Base-by-base conservation (phyloP, 2,113 vertebrate genomes). In the Nymphicus hollandicus region DNA sequence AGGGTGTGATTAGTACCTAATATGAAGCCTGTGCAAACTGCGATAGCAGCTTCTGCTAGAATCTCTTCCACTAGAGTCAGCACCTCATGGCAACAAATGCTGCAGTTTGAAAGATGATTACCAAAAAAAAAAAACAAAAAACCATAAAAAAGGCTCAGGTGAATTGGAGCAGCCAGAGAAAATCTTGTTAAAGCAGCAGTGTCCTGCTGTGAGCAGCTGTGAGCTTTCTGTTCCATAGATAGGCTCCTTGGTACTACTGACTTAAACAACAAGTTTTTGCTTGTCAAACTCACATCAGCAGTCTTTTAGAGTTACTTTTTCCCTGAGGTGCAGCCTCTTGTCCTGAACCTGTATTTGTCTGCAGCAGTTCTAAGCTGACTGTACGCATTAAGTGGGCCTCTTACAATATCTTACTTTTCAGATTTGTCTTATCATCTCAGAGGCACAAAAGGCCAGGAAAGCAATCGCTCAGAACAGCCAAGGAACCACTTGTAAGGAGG, bases 101-200 rank as follows among this genome's bases (percentile, higher is more conserved):
- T 87, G 66, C 58, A 85, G 53, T 68, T 93, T 58, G 35, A 82
- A 93, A 93, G 72, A 92, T 1, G 24, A 90, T 91, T 93, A 88
- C 20, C 15, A 58, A 47, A 35, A 27, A 22, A 29, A 27, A 55
- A 41, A 35, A 63, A 9, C 11, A 37, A 33, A 31, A 55, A 55
- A 49, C 50, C 33, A 58, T 27, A 18, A 33, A 76, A 64, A 46
- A 53, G 61, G 5, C 63, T 52, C 60, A 46, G 56, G 64, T 83
- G 72, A 95, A 94, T 91, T 78, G 86, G 76, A 92, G 37, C 49
- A 90, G 72, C 29, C 55, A 89, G 86, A 95, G 47, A 81, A 93
- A 91, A 92, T 74, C 86, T 86, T 91, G 77, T 95, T 89, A 86
- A 65, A 86, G 58, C 70, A 95, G 81, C 70, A 91, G 53, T 13